phyloP scores from a whole-genome alignment of 2,113 vertebrate genomes.

The Irena cyanogastra region DNA sequence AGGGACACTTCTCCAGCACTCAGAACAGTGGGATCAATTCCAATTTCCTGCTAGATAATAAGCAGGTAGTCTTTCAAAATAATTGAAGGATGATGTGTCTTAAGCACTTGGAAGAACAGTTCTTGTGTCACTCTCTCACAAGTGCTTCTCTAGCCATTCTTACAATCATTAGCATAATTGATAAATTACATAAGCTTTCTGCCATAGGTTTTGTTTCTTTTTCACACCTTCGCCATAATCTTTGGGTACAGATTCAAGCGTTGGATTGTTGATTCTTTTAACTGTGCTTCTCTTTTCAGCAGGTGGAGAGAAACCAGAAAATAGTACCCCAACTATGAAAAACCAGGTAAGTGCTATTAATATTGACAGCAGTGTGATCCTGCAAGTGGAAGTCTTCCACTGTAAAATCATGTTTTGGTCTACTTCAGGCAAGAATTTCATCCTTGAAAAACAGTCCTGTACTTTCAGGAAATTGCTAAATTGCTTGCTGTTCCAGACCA shows the following conservation, averaged over 20 bases:
- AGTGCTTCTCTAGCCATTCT: background rate
- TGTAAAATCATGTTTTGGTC: background rate
- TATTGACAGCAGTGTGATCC: background rate
- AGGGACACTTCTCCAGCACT: background rate
- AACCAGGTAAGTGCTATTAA: background rate
- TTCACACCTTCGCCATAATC: background rate
- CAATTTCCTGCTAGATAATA: background rate
- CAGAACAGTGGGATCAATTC: background rate
- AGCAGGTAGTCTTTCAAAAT: background rate
- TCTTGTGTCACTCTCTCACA: background rate
- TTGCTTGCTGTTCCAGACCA: conserved; percentile 32
- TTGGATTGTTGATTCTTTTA: background rate
- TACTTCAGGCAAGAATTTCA: conserved; percentile 15
- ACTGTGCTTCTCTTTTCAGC: background rate
- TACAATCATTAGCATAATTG: background rate
- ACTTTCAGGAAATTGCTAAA: conserved; percentile 9
- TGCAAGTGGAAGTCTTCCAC: background rate
- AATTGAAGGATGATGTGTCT: background rate
- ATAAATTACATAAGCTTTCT: background rate
- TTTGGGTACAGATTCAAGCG: background rate
- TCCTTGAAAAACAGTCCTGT: background rate
- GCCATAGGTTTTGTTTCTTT: background rate
- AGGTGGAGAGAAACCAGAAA: background rate
- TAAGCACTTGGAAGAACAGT: background rate
- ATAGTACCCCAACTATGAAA: background rate